Evolutionary conservation across 2,888 invertebrate species (phyloP), one percentile per base, ranked within the genome.

Genomic region (Rotaria macrura): DNA sequence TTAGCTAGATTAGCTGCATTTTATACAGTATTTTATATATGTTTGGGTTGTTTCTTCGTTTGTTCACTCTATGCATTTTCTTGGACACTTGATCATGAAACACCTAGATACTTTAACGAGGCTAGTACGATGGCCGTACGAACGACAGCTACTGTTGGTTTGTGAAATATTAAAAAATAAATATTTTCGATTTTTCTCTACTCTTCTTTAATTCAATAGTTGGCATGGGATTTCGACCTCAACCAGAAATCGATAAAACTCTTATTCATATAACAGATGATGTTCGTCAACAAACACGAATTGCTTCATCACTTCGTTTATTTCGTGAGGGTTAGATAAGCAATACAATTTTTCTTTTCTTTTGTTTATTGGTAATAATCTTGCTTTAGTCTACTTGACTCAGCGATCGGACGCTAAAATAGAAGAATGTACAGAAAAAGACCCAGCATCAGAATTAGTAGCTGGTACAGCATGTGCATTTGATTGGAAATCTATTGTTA

Each of bases 151-250:
- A 38, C 65, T 65, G 65, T 65, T 10, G 65, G 65, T 65, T 7
- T 29, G 65, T 65, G 2, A 57, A 29, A 12, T 3, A 25, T n/a
- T 6, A n/a, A 17, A 29, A 65, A 65, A 49, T 17, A 17, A 12
- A 17, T 49, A 49, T 49, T 17, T 49, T 17, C 17, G 49, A 49
- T 17, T 29, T 34, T 34, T 34, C 17, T 14, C 17, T 34, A 14
- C 1, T 34, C 29, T 29, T 34, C 34, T 5, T 38, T 65, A 34
- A 43, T 14, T 43, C 9, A 43, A 12, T 43, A 40, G 43, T 79
- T n/a, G 79, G 79, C 17, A 43, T 79, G 40, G 79, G 79, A n/a
- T 79, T 79, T 79, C 79, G 79, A n/a, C 79, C 79, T 12, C 79
- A 79, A 43, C 79, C 79, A n/a, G 1, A 5, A 0, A 14, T 79